Evolutionary conservation across 2,888 invertebrate species (phyloP).

Genomic region (Aporophyla lueneburgensis): DNA sequence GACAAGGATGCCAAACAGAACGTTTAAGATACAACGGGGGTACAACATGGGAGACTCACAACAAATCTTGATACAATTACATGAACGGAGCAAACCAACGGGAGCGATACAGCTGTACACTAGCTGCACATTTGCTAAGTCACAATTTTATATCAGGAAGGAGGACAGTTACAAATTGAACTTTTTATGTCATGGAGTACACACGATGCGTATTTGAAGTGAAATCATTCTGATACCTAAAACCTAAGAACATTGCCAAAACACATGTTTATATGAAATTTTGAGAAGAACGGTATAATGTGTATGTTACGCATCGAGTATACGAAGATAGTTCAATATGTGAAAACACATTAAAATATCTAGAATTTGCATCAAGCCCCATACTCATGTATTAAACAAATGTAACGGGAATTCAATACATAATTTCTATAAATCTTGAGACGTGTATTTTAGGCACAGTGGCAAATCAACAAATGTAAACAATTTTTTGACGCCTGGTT

Average conservation of each 20-base stretch:
- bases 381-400: background rate
- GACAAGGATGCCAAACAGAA: conserved; percentile 37
- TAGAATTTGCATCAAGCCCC: conserved; percentile 11
- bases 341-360: background rate
- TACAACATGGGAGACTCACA: conserved; percentile 57
- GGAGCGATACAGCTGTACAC: conserved; percentile 16
- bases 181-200: conserved; percentile 7
- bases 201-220: conserved; percentile 47
- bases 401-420: background rate
- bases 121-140: conserved; percentile 27
- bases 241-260: background rate
- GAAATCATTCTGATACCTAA: background rate
- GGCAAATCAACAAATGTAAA: background rate
- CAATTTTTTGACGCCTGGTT: background rate
- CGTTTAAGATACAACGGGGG: conserved; percentile 39
- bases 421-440: background rate
- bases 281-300: background rate
- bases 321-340: background rate
- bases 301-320: conserved; percentile 15
- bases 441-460: background rate
- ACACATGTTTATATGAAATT: background rate
- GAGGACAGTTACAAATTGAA: conserved; percentile 12
- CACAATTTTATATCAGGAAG: conserved; percentile 10
- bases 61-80: conserved; percentile 42
- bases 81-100: conserved; percentile 34